Evolutionary conservation across 2,113 vertebrate species (phyloP).

Genomic region (Corythaeola cristata): DNA sequence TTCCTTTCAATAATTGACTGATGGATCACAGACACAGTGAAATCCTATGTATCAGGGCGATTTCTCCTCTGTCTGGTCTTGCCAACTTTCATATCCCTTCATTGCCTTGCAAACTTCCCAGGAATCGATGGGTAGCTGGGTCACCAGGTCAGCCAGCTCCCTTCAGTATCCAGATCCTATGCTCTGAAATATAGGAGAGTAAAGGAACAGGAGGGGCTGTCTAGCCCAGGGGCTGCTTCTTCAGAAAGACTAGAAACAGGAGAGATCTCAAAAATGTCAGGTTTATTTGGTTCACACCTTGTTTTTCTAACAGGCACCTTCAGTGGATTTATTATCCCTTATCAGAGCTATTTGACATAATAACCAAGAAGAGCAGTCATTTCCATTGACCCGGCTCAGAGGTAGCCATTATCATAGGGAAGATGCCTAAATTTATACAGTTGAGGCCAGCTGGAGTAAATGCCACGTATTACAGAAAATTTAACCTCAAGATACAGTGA

Average conservation of each 20-base stretch:
- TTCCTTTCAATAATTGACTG: neutral
- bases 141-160: neutral
- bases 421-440: neutral
- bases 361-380: neutral
- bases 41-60: neutral
- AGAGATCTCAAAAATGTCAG: neutral
- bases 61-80: neutral
- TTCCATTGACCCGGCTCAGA: neutral
- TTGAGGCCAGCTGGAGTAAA: neutral
- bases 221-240: neutral
- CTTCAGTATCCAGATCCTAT: neutral
- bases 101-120: neutral
- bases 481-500: neutral
- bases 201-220: accelerated
- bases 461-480: neutral
- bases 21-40: neutral
- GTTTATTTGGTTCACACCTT: neutral
- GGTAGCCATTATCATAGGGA: neutral
- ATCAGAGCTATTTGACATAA: neutral
- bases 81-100: neutral
- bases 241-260: neutral
- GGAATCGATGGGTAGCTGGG: neutral
- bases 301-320: neutral
- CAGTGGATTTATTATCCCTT: neutral
- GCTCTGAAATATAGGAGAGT: accelerated